These are phyloP conservation scores for Solea senegalensis DNA, from an alignment of 2,113 vertebrate species.

Conservation along the genomic window DNA sequence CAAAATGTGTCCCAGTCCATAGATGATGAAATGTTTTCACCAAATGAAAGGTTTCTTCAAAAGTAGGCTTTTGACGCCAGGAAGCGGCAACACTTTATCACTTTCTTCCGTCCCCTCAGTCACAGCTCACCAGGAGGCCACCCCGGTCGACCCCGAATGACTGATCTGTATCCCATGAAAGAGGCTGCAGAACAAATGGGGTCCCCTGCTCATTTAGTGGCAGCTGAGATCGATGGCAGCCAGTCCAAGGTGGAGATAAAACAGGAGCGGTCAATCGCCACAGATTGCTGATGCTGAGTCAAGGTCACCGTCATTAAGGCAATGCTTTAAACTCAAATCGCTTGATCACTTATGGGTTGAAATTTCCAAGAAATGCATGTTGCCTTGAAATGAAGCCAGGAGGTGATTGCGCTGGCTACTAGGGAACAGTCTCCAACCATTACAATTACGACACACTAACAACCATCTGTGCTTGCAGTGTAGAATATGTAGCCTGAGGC, in stretches of 20 bases:
- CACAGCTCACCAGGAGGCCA: constrained; percentile 50
- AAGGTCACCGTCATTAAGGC: constrained; percentile 54
- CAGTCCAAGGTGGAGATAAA: constrained; percentile 68
- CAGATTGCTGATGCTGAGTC: constrained; percentile 33
- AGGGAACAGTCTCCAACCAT: neutral
- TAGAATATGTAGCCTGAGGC: constrained; percentile 24
- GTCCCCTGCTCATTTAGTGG: constrained; percentile 61
- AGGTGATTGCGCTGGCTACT: neutral
- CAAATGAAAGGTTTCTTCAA: constrained; percentile 12
- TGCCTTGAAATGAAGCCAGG: neutral
- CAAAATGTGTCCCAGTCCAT: neutral
- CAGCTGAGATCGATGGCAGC: constrained; percentile 64
- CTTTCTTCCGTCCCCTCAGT: constrained; percentile 33
- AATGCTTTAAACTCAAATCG: neutral
- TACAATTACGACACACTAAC: neutral
- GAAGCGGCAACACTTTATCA: constrained; percentile 10
- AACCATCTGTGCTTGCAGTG: constrained; percentile 26
- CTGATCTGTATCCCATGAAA: constrained; percentile 63
- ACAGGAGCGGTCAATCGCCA: constrained; percentile 42
- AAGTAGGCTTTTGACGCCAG: constrained; percentile 7
- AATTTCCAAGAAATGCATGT: constrained; percentile 8
- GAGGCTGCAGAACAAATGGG: constrained; percentile 49
- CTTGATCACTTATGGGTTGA: neutral
- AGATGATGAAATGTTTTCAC: neutral
- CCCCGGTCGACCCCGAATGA: constrained; percentile 38